phyloP scores from a whole-genome alignment of 2,113 vertebrate species.

The Grallaria varia region DNA sequence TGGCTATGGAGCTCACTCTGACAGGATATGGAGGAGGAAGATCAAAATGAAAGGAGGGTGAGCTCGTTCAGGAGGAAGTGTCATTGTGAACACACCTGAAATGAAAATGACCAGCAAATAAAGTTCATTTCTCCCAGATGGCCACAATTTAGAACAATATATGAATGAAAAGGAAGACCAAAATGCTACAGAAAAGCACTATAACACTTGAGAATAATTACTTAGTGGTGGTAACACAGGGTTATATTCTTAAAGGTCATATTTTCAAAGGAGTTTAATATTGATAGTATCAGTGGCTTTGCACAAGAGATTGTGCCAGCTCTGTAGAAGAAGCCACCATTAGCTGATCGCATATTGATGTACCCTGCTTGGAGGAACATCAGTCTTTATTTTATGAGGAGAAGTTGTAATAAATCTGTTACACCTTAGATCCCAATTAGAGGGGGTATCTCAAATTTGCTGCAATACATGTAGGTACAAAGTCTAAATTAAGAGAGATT shows the following conservation, averaged over 20 bases:
- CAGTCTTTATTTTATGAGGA: constrained; percentile 17
- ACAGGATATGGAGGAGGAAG: constrained; percentile 34
- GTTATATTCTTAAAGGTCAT: neutral
- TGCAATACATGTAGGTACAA: neutral
- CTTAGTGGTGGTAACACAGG: neutral
- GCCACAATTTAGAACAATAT: neutral
- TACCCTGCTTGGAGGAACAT: neutral
- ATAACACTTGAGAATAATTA: neutral
- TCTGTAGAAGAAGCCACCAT: neutral
- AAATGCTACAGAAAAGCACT: neutral
- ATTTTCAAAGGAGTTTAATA: neutral
- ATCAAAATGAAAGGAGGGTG: neutral
- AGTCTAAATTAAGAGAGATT: constrained; percentile 49
- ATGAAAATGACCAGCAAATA: neutral
- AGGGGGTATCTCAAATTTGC: constrained; percentile 54
- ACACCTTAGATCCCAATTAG: constrained; percentile 69
- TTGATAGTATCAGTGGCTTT: neutral
- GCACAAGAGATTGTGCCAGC: neutral
- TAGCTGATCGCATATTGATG: neutral
- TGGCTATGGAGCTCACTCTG: neutral
- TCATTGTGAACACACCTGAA: neutral
- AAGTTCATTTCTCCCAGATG: neutral
- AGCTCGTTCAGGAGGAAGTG: neutral
- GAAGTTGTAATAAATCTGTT: constrained; percentile 63
- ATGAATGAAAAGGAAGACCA: neutral